Evolutionary conservation across 2,888 invertebrate genomes (phyloP), one percentile per base, ranked within the genome.

Genomic region (Nomada fabriciana): DNA sequence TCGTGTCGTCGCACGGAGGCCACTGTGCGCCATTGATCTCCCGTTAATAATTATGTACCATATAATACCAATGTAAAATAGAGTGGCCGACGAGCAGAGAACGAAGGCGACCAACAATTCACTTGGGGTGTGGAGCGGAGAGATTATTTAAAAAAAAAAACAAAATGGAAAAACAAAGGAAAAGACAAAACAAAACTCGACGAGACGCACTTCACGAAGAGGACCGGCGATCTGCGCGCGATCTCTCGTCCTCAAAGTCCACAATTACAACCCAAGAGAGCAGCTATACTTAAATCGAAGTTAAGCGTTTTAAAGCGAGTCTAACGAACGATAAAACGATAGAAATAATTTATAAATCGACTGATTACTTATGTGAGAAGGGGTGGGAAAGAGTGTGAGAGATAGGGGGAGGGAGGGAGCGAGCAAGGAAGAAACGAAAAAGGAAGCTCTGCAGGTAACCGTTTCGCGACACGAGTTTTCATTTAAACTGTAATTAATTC

Each of bases 331-430:
- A 70, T 71, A 68, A 73, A 79, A 74, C 76, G 86, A 82, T 86
- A 79, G 85, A 88, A 52, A 80, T 87, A 88, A 87, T 88, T 86
- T 84, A 89, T 89, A 87, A 91, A 87, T 90, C 87, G 91, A 92
- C 92, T 92, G 91, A 90, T 88, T 88, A 91, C 90, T 91, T 90
- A 87, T 74, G 76, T 72, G 82, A 65, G 70, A 72, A 52, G 57
- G 55, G 23, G 55, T 25, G 57, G 2, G 57, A 13, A 25, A 23
- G 57, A 13, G 25, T 23, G 57, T n/a, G 53, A 53, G 53, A 53
- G 53, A n/a, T n/a, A 7, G 53, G 20, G n/a, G 2, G n/a, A 53
- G 53, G 5, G 1, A 53, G n/a, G 2, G n/a, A 53, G 53, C 2
- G 1, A 53, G 53, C n/a, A 67, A 75, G 36, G 43, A 67, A 20